phyloP scores from a whole-genome alignment of 2,888 invertebrate species.

The Caenorhabditis plicata region DNA sequence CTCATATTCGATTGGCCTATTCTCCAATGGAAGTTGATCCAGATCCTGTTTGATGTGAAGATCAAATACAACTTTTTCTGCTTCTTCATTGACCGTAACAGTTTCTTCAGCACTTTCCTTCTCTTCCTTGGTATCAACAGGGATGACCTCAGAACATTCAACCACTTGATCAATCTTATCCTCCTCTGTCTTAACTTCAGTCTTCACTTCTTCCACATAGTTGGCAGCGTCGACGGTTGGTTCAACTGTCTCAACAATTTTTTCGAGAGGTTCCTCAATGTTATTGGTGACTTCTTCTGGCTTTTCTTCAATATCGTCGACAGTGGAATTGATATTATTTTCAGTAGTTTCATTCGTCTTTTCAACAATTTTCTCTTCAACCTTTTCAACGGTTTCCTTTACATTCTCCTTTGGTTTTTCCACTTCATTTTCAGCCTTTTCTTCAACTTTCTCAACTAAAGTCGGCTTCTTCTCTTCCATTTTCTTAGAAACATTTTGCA shows the following conservation, averaged over 20 bases:
- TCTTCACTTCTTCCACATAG: neutral
- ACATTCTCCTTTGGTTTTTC: neutral
- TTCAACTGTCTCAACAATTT: neutral
- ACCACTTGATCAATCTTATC: neutral
- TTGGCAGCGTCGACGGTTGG: neutral
- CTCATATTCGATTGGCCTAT: too few relatives aligned
- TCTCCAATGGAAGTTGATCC: neutral
- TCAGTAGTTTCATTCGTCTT: neutral
- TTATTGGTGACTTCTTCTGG: neutral
- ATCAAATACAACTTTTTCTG: neutral
- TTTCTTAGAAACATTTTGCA: constrained; percentile 1
- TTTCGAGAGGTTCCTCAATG: neutral
- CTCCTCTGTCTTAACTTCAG: neutral
- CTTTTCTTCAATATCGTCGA: neutral
- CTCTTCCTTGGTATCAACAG: neutral
- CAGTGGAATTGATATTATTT: neutral
- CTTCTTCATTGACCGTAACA: neutral
- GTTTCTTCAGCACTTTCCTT: neutral
- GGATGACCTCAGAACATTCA: neutral
- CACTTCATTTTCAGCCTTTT: neutral
- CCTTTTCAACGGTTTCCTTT: neutral
- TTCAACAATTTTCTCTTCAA: neutral
- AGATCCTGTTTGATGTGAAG: neutral
- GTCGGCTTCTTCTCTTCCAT: neutral
- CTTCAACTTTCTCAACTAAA: neutral